Evolutionary conservation across 2,888 invertebrate species (phyloP), one percentile per base, ranked within the genome.

Genomic region (Sisyra nigra): DNA sequence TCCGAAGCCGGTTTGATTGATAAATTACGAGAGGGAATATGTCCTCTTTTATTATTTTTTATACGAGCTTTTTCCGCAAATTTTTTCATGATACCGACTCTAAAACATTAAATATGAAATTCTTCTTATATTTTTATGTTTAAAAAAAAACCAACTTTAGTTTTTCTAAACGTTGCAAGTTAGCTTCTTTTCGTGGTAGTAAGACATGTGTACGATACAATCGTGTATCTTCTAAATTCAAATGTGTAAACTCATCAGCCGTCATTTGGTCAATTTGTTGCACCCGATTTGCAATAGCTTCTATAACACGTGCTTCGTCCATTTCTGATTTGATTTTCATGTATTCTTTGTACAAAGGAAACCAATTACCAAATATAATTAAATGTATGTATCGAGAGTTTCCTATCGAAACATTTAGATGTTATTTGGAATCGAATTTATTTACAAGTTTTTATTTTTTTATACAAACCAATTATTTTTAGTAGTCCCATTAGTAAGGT

Each of bases 331-430:
- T 40, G 30, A 49, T 47, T 9, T 41, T 46, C 42, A 50, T 46
- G 4, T 48, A 39, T 3, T 35, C 30, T 10, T 51, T 19, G 44
- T 55, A 50, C 40, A 54, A 52, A 14, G 52, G 46, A 4, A 49
- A 18, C 24, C 33, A 31, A 40, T 44, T 38, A 14, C 42, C 51
- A 4, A 56, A 46, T 32, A 56, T 45, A 18, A 61, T 47, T 19
- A 57, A 51, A 17, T 58, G 57, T 11, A 62, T 54, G 42, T 56
- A 55, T 43, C 51, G 46, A 1, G 55, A 48, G 47, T 58, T 53
- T 18, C 57, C 58, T 15, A 53, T 48, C 2, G 54, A 54, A 44
- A 50, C 24, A 7, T 24, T 24, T 24, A 24, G 7, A 24, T 24
- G 24, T 7, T 24, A 24, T 50, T 32, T 62, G 43, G n/a, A 62